Percentiles rank a stretch among this genome's conserved stretches.
These are phyloP conservation scores for Fregetta grallaria DNA, from an alignment of 2,113 vertebrate genomes.

Conservation along the genomic window DNA sequence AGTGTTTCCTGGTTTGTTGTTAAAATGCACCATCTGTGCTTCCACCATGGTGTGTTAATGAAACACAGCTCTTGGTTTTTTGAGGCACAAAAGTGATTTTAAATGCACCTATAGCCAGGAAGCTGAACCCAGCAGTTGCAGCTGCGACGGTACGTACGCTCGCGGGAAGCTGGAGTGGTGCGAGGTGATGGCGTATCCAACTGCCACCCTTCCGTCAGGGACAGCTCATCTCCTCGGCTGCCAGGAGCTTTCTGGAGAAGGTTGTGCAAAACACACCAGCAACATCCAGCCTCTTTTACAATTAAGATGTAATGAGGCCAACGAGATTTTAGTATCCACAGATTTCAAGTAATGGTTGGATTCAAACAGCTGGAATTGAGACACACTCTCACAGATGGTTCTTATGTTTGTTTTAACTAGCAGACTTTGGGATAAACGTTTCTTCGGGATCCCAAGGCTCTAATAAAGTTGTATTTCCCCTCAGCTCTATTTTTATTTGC, in stretches of 20 bases:
- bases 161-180: background rate
- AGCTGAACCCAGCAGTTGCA: background rate
- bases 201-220: background rate
- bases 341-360: background rate
- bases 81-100: background rate
- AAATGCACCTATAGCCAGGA: background rate
- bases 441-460: background rate
- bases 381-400: background rate
- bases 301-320: background rate
- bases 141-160: background rate
- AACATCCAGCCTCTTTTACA: background rate
- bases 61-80: background rate
- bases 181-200: background rate
- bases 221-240: background rate
- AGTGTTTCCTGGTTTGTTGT: slow-evolving; percentile 31
- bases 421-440: background rate
- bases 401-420: slow-evolving; percentile 6
- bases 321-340: background rate
- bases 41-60: background rate
- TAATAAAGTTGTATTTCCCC: background rate
- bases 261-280: background rate
- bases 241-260: background rate
- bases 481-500: background rate
- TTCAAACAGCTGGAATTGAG: background rate
- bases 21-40: slow-evolving; percentile 51